Percentiles rank a stretch among this genome's conserved stretches.
phyloP scores from a whole-genome alignment of 2,113 vertebrate species.

The Theropithecus gelada region DNA sequence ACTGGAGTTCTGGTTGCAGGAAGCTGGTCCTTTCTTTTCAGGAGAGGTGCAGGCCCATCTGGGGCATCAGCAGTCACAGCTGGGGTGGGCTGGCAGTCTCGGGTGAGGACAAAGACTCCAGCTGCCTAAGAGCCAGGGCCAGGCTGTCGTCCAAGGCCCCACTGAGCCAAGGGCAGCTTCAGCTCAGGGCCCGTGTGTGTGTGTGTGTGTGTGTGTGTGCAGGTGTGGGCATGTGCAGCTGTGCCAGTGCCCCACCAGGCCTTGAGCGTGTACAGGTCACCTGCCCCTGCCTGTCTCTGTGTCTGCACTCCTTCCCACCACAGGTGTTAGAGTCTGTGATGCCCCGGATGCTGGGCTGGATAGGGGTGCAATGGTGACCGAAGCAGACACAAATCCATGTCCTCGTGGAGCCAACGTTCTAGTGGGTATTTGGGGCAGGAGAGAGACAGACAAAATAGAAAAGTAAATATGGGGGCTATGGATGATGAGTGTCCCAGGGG shows the following conservation, averaged over 20 bases:
- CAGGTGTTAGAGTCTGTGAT: accelerated
- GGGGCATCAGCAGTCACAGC: background rate
- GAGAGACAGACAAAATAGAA: background rate
- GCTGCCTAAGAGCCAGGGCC: background rate
- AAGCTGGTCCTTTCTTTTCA: background rate
- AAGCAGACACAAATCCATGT: background rate
- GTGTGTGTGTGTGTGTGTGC: too few relatives aligned
- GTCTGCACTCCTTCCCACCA: background rate
- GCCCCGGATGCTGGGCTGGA: background rate
- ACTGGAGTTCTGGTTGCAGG: background rate
- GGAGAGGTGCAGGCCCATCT: background rate
- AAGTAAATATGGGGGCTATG: background rate
- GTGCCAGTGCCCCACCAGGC: too few relatives aligned
- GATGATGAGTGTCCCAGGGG: too few relatives aligned
- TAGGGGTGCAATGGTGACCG: background rate
- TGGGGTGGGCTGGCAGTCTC: background rate
- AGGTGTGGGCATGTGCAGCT: background rate
- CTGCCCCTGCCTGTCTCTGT: background rate
- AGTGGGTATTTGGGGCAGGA: background rate
- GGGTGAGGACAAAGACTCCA: background rate
- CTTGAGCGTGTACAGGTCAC: background rate
- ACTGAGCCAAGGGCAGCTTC: background rate
- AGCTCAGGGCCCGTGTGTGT: too few relatives aligned
- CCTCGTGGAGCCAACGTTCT: background rate
- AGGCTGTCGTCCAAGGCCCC: background rate